A percentile compares a stretch with the other conserved stretches of the same genome.
Evolutionary conservation across 2,797 vertebrate species (phyloP).

Genomic region (Thalassophryne amazonica): DNA sequence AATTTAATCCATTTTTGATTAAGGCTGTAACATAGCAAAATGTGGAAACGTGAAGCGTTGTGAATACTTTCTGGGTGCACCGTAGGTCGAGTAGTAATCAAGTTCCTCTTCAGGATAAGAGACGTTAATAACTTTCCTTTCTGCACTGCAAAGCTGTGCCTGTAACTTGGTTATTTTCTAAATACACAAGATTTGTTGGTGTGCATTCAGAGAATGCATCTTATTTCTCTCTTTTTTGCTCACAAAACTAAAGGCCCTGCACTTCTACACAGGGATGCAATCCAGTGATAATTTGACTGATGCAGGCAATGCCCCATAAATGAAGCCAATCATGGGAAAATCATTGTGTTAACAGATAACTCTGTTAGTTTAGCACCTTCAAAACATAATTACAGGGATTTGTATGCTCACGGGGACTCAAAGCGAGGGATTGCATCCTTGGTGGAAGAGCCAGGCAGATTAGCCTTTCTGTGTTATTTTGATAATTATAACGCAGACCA

Average conservation of each 20-base stretch:
- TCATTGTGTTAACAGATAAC: constrained; percentile 27
- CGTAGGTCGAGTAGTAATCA: too few relatives aligned
- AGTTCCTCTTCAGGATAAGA: too few relatives aligned
- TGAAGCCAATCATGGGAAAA: constrained; percentile 44
- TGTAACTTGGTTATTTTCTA: neutral
- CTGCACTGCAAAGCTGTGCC: too few relatives aligned
- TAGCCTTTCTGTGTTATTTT: constrained; percentile 15
- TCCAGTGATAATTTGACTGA: constrained; percentile 36
- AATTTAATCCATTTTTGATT: too few relatives aligned
- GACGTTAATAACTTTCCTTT: too few relatives aligned
- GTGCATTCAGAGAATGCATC: neutral
- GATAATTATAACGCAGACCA: constrained; percentile 43
- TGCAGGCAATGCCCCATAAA: constrained; percentile 14
- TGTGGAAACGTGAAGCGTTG: too few relatives aligned
- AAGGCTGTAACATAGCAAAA: too few relatives aligned
- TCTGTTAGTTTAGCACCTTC: constrained; percentile 25
- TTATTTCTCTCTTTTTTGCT: neutral
- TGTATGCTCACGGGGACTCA: constrained; percentile 27
- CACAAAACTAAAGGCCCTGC: neutral
- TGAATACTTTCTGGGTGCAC: too few relatives aligned
- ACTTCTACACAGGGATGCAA: constrained; percentile 6
- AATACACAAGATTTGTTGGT: neutral
- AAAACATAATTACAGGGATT: constrained; percentile 32
- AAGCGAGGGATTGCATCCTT: constrained; percentile 25
- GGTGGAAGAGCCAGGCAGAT: constrained; percentile 28